These are phyloP conservation scores for Perizoma flavofasciatum DNA, from an alignment of 2,888 invertebrate genomes.

Conservation along the genomic window DNA sequence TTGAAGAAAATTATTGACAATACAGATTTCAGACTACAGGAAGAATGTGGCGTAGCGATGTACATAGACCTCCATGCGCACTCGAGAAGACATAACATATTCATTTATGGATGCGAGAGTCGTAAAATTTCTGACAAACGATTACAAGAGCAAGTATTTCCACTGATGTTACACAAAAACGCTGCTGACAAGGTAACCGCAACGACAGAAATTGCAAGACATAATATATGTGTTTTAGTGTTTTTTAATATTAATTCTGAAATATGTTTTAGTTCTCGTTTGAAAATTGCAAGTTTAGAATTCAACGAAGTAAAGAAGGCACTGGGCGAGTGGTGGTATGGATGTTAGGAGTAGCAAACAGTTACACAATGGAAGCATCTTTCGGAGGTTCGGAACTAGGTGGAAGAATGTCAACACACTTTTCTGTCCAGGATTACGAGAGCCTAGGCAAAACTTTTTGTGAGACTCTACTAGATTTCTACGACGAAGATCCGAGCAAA, in stretches of 20 bases:
- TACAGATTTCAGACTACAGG: constrained; percentile 86
- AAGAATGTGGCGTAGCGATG: constrained; percentile 95
- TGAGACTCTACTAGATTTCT: constrained; percentile 96
- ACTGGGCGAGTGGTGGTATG: constrained; percentile 97
- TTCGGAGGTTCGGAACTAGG: constrained; percentile 95
- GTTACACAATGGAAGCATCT: constrained; percentile 98
- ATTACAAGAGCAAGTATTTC: constrained; percentile 96
- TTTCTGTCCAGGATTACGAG: constrained; percentile 86
- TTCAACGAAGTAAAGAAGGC: constrained; percentile 97
- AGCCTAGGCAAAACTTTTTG: constrained; percentile 95
- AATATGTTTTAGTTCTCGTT: constrained; percentile 90
- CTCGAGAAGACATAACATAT: constrained; percentile 97
- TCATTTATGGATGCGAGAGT: constrained; percentile 98
- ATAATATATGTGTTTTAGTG: not conserved
- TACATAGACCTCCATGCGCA: constrained; percentile 98
- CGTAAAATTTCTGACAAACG: constrained; percentile 90
- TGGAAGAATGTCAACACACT: constrained; percentile 92
- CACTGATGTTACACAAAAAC: constrained; percentile 96
- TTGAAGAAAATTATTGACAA: constrained; percentile 25
- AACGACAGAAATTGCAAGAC: not conserved
- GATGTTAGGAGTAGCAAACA: constrained; percentile 97
- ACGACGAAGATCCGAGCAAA: constrained; percentile 93
- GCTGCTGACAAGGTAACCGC: constrained; percentile 91
- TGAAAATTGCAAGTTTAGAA: constrained; percentile 96
- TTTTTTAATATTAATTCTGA: constrained; percentile 1